Evolutionary conservation across 2,113 vertebrate species (phyloP).

Genomic region (Petroica traversi): DNA sequence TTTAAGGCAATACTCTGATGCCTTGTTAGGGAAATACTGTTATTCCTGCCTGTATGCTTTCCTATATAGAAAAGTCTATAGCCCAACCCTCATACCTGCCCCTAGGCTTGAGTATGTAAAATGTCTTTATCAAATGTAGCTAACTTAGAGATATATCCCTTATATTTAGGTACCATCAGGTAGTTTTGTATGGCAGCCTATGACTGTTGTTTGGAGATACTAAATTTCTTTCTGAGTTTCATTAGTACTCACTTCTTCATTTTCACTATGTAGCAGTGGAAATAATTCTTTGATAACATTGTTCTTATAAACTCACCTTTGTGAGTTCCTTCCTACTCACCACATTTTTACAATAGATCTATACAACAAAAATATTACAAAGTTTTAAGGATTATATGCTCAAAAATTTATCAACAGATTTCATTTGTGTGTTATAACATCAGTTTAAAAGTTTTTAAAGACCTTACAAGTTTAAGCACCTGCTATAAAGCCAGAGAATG

Average conservation of each 20-base stretch:
- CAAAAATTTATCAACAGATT: neutral
- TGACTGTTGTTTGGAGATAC: neutral
- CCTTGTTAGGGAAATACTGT: neutral
- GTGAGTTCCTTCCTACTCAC: neutral
- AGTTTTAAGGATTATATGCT: neutral
- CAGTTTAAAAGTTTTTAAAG: neutral
- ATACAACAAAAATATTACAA: neutral
- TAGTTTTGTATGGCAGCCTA: neutral
- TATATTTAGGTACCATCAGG: neutral
- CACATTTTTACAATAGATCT: neutral
- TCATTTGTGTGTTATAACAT: neutral
- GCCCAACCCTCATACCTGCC: accelerated
- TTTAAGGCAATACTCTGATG: neutral
- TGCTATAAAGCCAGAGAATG: neutral
- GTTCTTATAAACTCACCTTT: neutral
- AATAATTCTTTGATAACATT: neutral
- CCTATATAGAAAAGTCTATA: neutral
- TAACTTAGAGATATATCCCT: neutral
- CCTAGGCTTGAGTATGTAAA: neutral
- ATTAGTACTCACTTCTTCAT: neutral
- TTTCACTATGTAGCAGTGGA: neutral
- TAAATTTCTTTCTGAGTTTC: neutral
- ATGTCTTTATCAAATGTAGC: neutral
- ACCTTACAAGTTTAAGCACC: neutral
- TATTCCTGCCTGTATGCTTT: neutral